Base-by-base conservation (phyloP, 2,113 vertebrate species). In the Emydura subglobosa region DNA sequence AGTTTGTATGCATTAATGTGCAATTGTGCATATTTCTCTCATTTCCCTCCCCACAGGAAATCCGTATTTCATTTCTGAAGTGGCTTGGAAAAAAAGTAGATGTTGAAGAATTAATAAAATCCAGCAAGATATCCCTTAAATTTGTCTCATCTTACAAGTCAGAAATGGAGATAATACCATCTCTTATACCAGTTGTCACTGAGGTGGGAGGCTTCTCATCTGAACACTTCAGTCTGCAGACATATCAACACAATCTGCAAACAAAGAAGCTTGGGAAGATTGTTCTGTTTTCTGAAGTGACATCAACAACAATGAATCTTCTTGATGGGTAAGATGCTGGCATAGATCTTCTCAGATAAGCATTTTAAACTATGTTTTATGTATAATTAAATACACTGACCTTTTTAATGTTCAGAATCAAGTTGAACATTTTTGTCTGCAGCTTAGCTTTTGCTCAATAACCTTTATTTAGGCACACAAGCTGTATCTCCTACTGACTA, bases 231-330 rank as follows among this genome's bases (percentile, higher is more conserved):
- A 97, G 82, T 94, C 88, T 99, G 27, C 89, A 99, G n/a, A 98
- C 87, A 0, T 99, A 99, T 85, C 96, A 91, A 19, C 93, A 98
- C 76, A 98, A 99, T 88, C 98, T 99, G 94, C 98, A 97, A 53
- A 99, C 98, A 55, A 95, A 93, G 57, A 96, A 88, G 1, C 98
- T 99, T 72, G 99, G 99, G 0, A 99, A 98, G 93, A 97, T 98
- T 2, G 27, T 99, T 57, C 98, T 99, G 34, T 99, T 99, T 27
- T 89, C 98, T 0, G 99, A 99, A 91, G 98, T 99, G 14, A 98
- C 98, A 5, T 94, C 99, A 0, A 99, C 98, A 2, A 99, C 99
- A 50, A 99, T 99, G 99, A 97, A 97, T 88, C 98, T 99, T n/a
- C 97, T 99, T 79, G 99, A 99, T 1, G 99, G 99, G 99, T 99